These are phyloP conservation scores for Euura lappo DNA, from an alignment of 1,140 invertebrate species.

Conservation along the genomic window DNA sequence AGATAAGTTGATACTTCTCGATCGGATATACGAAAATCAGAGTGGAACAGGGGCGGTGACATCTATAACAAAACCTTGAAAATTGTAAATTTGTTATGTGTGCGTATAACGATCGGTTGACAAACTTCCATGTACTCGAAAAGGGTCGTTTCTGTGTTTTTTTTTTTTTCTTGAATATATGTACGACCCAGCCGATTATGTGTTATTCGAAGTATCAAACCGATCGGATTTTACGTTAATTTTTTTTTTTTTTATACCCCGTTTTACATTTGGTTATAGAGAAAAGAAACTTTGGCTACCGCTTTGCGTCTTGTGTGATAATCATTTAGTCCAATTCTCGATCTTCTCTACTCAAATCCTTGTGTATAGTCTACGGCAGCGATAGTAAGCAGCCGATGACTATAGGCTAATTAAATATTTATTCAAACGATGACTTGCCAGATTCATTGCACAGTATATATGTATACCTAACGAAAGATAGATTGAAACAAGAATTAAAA, in stretches of 20 bases:
- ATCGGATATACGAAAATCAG: too few relatives aligned
- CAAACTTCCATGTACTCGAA: not conserved
- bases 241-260: not conserved
- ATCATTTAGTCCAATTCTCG: conserved; percentile 23
- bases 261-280: not conserved
- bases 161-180: not conserved
- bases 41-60: too few relatives aligned
- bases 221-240: not conserved
- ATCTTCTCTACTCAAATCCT: conserved; percentile 39
- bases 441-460: conserved; percentile 47
- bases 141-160: too few relatives aligned
- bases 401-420: conserved; percentile 43
- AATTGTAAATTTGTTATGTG: too few relatives aligned
- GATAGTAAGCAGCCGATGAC: conserved; percentile 21
- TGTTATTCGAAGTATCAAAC: conserved; percentile 3
- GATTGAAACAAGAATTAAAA: conserved; percentile 30
- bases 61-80: too few relatives aligned
- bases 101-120: not conserved
- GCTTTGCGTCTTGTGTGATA: not conserved
- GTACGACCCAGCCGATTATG: not conserved
- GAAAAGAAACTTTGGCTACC: not conserved
- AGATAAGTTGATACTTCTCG: too few relatives aligned
- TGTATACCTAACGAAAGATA: conserved; percentile 12
- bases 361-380: conserved; percentile 15
- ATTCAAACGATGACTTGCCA: conserved; percentile 51